Evolutionary conservation across 2,113 vertebrate genomes (phyloP), one percentile per base, ranked within the genome.

Genomic region (Lichenostomus cassidix): DNA sequence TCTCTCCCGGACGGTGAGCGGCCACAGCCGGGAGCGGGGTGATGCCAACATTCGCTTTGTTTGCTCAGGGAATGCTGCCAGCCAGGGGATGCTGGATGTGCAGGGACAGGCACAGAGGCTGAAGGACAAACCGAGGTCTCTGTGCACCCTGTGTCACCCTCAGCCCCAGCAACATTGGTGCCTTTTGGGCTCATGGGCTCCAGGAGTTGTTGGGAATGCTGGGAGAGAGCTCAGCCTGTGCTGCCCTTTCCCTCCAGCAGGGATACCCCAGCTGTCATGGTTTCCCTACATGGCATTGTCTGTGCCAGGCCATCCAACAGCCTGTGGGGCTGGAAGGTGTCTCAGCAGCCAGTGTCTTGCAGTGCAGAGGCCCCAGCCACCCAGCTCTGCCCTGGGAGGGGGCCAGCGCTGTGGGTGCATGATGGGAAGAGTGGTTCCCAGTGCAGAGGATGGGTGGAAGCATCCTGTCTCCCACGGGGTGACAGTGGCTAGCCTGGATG

Each of bases 1-100:
- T 97, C 95, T 97, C 96, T 95, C 96, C 96, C 39, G 93, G 96
- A 96, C 83, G 3, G 87, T 82, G 92, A 90, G 94, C 24, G 83
- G 95, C 97, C 41, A 0, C 64, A 56, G 96, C 92, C 64, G 4
- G 91, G 81, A 96, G 88, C 19, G 0, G 76, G 91, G 83, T 3
- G 33, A 33, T 18, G 83, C 82, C 31, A 15, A 65, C 49, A 4
- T 89, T 96, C 18, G 69, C 93, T 97, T 96, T 94, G 93, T 95
- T 67, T 94, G 85, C 84, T 84, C 3, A 2, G 68, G 39, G 42
- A 9, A 42, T 53, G 53, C 63, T 7, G 24, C 59, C 3, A 7
- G 65, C 35, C 87, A 29, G 35, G 44, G 69, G 64, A 16, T 35
- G 44, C 76, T 60, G 81, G 21, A 7, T 27, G 25, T 15, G 28